Base-by-base conservation (phyloP, 2,888 invertebrate species). In the Caenorhabditis plicata region DNA sequence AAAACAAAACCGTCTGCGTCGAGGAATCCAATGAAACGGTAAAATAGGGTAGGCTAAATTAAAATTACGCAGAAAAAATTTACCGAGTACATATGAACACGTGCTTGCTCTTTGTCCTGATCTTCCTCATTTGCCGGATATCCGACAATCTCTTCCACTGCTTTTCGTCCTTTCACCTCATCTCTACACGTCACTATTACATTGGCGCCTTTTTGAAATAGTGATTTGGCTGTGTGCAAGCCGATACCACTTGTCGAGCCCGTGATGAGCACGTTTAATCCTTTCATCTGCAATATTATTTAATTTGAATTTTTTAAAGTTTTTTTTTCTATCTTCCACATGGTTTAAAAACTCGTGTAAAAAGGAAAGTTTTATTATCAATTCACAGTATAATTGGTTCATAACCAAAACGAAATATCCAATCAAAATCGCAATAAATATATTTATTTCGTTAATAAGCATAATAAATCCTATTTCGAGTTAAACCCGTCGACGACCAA, bases 221-320 rank as follows among this genome's bases (percentile, higher is more conserved):
- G 41, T 0, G 46, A 43, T 53, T 71, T 72, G 0, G 74, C 73
- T 7, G 71, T 61, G 48, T 74, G 71, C 31, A 74, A 58, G 15
- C 66, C 71, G 26, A 72, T 42, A 38, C 71, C 71, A 11, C 60
- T 56, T 4, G 71, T 64, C 11, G 69, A 61, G 23, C 71, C 71
- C 8, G 69, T 69, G 22, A 72, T 62, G 27, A 72, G 31, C 13
- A 69, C 71, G 22, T 56, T 61, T 35, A 68, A 22, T 3, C 46
- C 53, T 26, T 58, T 53, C 58, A 58, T 62, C 44, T 47, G 26
- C n/a, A n/a, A n/a, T n/a, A n/a, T 27, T 27, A 9, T 27, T 13
- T 7, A 9, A 13, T 7, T 27, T 7, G 29, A 13, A 17, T n/a
- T 11, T 36, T 36, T 36, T 19, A 27, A 27, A 27, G 29, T n/a